Evolutionary conservation across 2,113 vertebrate species (phyloP), one percentile per base, ranked within the genome.

Genomic region (Chunga burmeisteri): DNA sequence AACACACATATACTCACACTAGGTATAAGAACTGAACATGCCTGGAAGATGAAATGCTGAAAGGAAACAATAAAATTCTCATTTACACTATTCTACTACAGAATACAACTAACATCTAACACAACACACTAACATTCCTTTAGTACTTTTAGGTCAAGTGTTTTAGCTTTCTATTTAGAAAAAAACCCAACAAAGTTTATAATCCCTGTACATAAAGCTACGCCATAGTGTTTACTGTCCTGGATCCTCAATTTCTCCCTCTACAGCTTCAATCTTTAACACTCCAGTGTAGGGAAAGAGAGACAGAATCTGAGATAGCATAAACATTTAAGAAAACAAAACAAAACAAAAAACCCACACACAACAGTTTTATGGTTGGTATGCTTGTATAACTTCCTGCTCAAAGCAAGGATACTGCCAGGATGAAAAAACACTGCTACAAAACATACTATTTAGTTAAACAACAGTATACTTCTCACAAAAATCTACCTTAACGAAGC

Each of bases 361-460:
- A 44, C 6, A 63, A 32, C 9, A 50, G 13, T 77, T 89, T 79
- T 75, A 59, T 19, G 23, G 26, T 8, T 82, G 38, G 38, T 59
- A 40, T 44, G 77, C 23, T 25, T 40, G 27, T 40, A 9, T 46
- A 77, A 80, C 50, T 66, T 89, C 40, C 27, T 2, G 3, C 34
- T 86, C 50, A 93, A 81, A 91, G 50, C 19, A 94, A 84, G 5
- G 4, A 16, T 40, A 70, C 30, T 42, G 49, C 15, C 42, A 58
- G 4, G 19, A 53, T 52, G 29, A 91, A 82, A 68, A 91, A 46
- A 55, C 9, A 83, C 9, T 16, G 16, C 52, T 59, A 70, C 16
- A 70, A 81, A 94, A 73, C 29, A 72, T 47, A 90, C 55, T 66
- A 62, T 78, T 96, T 82, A 94, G 66, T 63, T 73, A 81, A 96